Evolutionary conservation across 1,140 invertebrate species (phyloP), one percentile per base, ranked within the genome.

Genomic region (Zophobas morio): DNA sequence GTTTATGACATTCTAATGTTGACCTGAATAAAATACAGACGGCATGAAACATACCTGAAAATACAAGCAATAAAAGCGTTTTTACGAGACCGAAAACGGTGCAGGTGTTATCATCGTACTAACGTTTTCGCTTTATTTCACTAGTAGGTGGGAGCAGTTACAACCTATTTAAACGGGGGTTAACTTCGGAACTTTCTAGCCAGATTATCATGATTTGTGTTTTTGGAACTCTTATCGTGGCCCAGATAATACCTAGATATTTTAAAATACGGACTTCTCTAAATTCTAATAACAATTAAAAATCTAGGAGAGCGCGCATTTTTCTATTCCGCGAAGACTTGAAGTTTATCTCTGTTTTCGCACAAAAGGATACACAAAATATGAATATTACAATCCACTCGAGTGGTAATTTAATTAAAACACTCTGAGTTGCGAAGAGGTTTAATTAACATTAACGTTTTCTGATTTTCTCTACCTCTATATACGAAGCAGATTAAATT

Each of bases 181-280:
- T 66, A 66, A 66, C 60, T 66, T 66, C 39, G 39, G 60, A 66
- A 66, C 60, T 66, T 66, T 66, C 60, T 66, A 66, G 60, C 60
- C 60, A 66, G 60, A 66, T 66, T 66, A 66, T 46, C 60, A 66
- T 66, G 60, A 66, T 66, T 66, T 66, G 60, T 66, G 60, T 66
- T 66, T 51, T 60, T 66, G 33, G 39, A 46, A 66, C 60, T 66
- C 60, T 66, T 66, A 66, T 66, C 60, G 60, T 66, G 60, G 37
- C 35, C 60, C 39, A 66, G 60, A 66, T 66, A 46, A 66, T 66
- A 47, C 37, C 39, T 8, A 66, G 60, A 66, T 66, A 66, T 66
- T 66, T 66, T 66, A 66, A 66, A 66, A 66, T 66, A 66, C 60
- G 60, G 60, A n/a, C 39, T 46, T 66, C 42, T 66, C 60, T 66